A percentile compares a stretch with the other conserved stretches of the same genome.
These are phyloP conservation scores for Isichthys henryi DNA, from an alignment of 2,113 vertebrate species.

Conservation along the genomic window DNA sequence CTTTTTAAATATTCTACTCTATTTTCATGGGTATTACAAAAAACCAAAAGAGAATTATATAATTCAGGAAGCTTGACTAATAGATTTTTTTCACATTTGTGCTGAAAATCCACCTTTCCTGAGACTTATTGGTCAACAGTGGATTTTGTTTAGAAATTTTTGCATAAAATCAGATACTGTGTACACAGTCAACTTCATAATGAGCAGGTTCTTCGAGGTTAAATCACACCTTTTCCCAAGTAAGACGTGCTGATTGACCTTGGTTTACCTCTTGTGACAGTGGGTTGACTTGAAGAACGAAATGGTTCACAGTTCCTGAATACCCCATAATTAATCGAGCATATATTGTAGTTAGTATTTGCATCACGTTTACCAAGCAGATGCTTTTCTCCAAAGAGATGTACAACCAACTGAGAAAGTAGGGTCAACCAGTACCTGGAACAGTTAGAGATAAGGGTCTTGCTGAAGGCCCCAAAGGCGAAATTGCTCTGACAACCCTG, in stretches of 20 bases:
- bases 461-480: background rate
- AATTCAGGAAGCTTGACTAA: background rate
- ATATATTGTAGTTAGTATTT: background rate
- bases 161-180: background rate
- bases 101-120: background rate
- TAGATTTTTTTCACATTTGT: background rate
- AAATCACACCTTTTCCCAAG: background rate
- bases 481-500: background rate
- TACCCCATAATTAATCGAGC: background rate
- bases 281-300: background rate
- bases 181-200: background rate
- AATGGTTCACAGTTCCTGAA: background rate
- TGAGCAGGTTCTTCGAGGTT: background rate
- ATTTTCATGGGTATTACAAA: background rate
- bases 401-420: background rate
- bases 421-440: background rate
- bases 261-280: background rate
- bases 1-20: background rate
- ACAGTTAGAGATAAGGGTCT: background rate
- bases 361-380: background rate
- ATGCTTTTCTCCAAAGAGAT: background rate
- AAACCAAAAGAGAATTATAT: background rate
- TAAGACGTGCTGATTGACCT: background rate
- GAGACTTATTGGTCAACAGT: background rate
- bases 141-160: background rate